Evolutionary conservation across 1,140 invertebrate genomes (phyloP), one percentile per base, ranked within the genome.

Genomic region (Sycophila sp.): DNA sequence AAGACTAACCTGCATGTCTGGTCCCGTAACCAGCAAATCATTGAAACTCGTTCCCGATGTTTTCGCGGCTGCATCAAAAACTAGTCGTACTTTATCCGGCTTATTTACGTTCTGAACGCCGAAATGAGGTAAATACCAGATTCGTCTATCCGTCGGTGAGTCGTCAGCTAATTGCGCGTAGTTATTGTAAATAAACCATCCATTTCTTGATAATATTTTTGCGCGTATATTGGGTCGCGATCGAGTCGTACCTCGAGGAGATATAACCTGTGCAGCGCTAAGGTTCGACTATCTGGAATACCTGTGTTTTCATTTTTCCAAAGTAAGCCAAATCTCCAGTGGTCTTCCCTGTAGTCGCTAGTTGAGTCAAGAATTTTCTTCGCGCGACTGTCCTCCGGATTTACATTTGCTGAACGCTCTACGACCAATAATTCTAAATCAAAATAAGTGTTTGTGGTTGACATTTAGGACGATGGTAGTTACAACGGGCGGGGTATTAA

Each of bases 131-230:
- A 51, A 51, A 51, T 51, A 51, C 47, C 47, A 51, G 5, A 51
- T 24, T 51, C 22, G 7, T 15, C 36, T 7, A 38, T 7, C 7
- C 36, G 36, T 38, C 15, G 15, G 15, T 7, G 7, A 7, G 15
- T 11, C 5, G 59, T 60, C 64, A n/a, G 49, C 36, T 24, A 72
- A 17, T 19, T 55, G 63, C n/a, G 51, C 26, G 13, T 42, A 24
- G 28, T 28, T 51, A 6, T 56, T 36, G 36, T 6, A 13, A 49
- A 17, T 19, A 64, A 19, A 1, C 28, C 19, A 4, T 64, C 30
- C 26, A 24, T 26, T 26, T 53, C 49, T n/a, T 22, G 3, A 24
- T 26, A 53, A 8, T 53, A 26, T 28, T 6, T 4, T 28, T n/a
- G n/a, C n/a, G n/a, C n/a, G n/a, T n/a, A n/a, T n/a, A n/a, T n/a